These are phyloP conservation scores for Neodontobutis hainanensis DNA, from an alignment of 2,113 vertebrate genomes.

Conservation along the genomic window DNA sequence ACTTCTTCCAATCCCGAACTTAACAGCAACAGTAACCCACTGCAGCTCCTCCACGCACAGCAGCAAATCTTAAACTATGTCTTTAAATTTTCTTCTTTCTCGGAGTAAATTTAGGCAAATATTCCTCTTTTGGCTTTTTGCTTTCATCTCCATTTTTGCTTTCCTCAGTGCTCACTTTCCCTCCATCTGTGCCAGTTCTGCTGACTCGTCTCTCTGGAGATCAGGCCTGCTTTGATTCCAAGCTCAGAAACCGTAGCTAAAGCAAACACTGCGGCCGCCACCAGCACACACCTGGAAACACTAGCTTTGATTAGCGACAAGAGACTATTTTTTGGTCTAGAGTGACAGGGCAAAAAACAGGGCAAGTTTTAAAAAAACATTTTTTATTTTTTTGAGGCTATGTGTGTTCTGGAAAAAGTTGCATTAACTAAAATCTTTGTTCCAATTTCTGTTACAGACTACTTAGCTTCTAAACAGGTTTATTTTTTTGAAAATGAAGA, in stretches of 20 bases:
- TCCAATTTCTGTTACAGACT: too few species aligned
- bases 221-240: slow-evolving; percentile 71
- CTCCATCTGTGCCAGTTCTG: slow-evolving; percentile 56
- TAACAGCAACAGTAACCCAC: slow-evolving; percentile 31
- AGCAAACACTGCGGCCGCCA: slow-evolving; percentile 71
- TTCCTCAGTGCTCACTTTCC: slow-evolving; percentile 38
- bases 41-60: background rate
- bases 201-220: slow-evolving; percentile 76
- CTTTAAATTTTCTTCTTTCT: background rate
- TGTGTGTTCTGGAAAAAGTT: too few species aligned
- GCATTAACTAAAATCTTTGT: too few species aligned
- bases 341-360: background rate
- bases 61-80: slow-evolving; percentile 23
- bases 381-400: too few species aligned
- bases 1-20: slow-evolving; percentile 52
- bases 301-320: slow-evolving; percentile 42
- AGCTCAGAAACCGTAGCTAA: slow-evolving; percentile 79
- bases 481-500: too few species aligned
- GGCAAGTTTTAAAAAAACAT: too few species aligned
- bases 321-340: background rate
- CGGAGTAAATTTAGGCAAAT: background rate
- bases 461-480: too few species aligned
- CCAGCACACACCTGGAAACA: slow-evolving; percentile 50
- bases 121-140: slow-evolving; percentile 6
- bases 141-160: slow-evolving; percentile 22